These are phyloP conservation scores for Andricus curvator DNA, from an alignment of 2,888 invertebrate species.

Conservation along the genomic window DNA sequence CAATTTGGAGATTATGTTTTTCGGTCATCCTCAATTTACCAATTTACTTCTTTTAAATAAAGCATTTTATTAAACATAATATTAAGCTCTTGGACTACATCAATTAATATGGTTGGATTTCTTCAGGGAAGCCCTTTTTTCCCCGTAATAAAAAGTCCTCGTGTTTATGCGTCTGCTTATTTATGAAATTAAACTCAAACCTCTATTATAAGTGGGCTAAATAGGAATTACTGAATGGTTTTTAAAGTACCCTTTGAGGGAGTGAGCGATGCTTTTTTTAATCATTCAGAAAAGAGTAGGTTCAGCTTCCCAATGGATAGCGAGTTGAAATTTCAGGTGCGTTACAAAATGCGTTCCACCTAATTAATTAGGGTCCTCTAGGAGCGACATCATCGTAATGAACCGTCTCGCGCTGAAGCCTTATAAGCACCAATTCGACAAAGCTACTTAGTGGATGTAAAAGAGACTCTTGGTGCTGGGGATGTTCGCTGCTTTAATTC, in stretches of 20 bases:
- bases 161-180: neutral
- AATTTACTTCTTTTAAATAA: too few species aligned
- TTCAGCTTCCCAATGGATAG: neutral
- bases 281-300: neutral
- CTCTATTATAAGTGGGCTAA: neutral
- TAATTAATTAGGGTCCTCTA: constrained; percentile 24
- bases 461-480: constrained; percentile 44
- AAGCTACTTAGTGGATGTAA: constrained; percentile 53
- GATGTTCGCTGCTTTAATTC: constrained; percentile 6
- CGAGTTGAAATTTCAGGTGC: constrained; percentile 8
- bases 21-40: too few species aligned
- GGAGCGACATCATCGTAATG: constrained; percentile 28
- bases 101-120: neutral
- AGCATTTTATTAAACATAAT: neutral
- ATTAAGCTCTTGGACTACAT: neutral
- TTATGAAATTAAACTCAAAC: neutral
- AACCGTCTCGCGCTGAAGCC: constrained; percentile 18
- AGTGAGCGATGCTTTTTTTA: neutral
- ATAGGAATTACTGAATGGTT: constrained; percentile 14
- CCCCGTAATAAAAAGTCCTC: neutral
- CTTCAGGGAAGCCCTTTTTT: neutral
- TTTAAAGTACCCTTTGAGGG: neutral
- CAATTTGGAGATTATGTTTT: too few species aligned
- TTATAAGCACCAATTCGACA: constrained; percentile 48
- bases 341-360: constrained; percentile 23